These are phyloP conservation scores for Falco concolor DNA, from an alignment of 2,797 vertebrate genomes.

Conservation along the genomic window DNA sequence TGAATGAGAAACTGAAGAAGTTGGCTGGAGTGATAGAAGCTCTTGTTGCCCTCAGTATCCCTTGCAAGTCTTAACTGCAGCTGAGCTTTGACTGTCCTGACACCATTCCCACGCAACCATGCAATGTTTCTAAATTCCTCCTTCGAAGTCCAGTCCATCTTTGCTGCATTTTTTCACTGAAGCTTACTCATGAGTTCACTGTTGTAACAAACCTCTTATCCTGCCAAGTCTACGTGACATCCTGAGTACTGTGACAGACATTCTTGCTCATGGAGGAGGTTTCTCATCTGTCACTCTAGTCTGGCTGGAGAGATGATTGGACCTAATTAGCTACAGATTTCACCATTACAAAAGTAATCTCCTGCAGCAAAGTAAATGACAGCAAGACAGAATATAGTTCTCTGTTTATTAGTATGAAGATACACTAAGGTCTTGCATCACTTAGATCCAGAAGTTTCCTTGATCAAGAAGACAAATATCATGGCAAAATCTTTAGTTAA, in stretches of 20 bases:
- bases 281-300: background rate
- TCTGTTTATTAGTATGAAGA: background rate
- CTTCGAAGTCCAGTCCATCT: background rate
- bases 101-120: background rate
- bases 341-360: background rate
- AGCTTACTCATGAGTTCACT: background rate
- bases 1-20: background rate
- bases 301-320: background rate
- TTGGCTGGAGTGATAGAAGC: background rate
- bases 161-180: background rate
- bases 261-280: background rate
- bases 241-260: background rate
- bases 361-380: background rate
- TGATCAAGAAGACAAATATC: background rate
- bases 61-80: background rate
- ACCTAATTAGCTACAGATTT: background rate
- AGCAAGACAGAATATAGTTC: background rate
- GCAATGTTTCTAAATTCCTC: background rate
- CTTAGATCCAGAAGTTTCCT: background rate
- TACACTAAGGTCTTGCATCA: background rate
- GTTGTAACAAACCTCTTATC: background rate
- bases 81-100: background rate
- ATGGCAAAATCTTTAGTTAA: background rate
- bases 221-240: background rate
- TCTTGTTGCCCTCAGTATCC: too few relatives aligned